These are phyloP conservation scores for Amblyteles armatorius DNA, from an alignment of 2,888 invertebrate species.

Conservation along the genomic window DNA sequence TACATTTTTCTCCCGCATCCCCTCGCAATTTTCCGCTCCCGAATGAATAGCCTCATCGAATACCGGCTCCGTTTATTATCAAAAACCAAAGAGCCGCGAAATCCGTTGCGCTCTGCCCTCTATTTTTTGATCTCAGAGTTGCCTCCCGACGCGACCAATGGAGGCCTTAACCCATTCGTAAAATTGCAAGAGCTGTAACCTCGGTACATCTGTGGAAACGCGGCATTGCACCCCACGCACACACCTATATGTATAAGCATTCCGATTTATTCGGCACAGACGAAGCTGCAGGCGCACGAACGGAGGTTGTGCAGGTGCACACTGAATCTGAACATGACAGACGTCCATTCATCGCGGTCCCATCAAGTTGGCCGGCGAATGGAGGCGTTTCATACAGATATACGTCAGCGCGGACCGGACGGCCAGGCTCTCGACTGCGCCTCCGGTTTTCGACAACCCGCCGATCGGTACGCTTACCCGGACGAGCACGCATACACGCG, in stretches of 20 bases:
- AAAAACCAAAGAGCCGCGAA: neutral
- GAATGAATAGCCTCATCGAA: neutral
- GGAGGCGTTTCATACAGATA: slow-evolving; percentile 1
- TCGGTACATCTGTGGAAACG: slow-evolving; percentile 29
- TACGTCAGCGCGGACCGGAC: neutral
- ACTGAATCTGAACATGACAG: slow-evolving; percentile 56
- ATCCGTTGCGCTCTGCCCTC: neutral
- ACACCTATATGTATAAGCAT: neutral
- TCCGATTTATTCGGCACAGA: slow-evolving; percentile 46
- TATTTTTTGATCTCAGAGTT: neutral
- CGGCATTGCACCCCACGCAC: neutral
- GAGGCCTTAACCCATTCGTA: slow-evolving; percentile 49
- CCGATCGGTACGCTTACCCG: slow-evolving; percentile 1
- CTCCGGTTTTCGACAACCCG: slow-evolving; percentile 1
- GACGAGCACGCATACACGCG: neutral
- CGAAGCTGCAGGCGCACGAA: slow-evolving; percentile 9
- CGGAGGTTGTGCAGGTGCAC: slow-evolving; percentile 8
- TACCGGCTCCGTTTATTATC: neutral
- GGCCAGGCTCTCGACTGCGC: neutral
- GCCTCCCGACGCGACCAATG: slow-evolving; percentile 53
- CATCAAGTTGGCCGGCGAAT: neutral
- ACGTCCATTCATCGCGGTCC: slow-evolving; percentile 56
- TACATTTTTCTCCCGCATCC: neutral
- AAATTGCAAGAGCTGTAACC: slow-evolving; percentile 55
- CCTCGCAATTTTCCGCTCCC: neutral